Evolutionary conservation across 2,113 vertebrate genomes (phyloP).

Genomic region (Cryptomyrus ogoouensis): DNA sequence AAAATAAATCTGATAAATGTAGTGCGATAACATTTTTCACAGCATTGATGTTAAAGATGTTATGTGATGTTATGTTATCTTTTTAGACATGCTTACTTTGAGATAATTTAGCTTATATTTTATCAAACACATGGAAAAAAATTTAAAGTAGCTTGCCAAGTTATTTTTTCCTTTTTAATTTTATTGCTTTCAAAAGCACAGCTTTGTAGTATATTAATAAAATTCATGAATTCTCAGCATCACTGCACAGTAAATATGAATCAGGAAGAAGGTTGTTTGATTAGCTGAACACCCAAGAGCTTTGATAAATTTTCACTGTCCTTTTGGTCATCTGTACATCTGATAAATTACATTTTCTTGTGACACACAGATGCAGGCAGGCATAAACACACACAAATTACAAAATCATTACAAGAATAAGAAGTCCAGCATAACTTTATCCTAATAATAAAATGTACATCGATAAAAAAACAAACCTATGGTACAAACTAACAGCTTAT

Average conservation of each 20-base stretch:
- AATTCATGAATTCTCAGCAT: neutral
- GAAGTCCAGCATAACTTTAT: neutral
- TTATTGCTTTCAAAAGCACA: neutral
- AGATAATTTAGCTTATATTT: neutral
- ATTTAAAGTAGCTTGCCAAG: neutral
- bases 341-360: neutral
- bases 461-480: neutral
- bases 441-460: neutral
- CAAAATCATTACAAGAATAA: neutral
- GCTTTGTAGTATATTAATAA: neutral
- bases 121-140: neutral
- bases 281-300: neutral
- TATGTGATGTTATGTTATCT: neutral
- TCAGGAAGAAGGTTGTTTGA: neutral
- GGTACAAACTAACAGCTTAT: neutral
- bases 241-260: neutral
- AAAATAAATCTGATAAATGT: neutral
- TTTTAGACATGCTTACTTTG: neutral
- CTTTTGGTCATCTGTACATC: neutral
- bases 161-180: neutral
- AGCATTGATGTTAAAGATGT: neutral
- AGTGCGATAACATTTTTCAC: neutral
- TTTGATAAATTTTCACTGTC: neutral
- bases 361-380: neutral
- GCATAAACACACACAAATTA: neutral